A percentile compares a stretch with the other conserved stretches of the same genome.
These are phyloP conservation scores for Drosophila teissieri DNA, from an alignment of 1,140 invertebrate genomes.

Conservation along the genomic window DNA sequence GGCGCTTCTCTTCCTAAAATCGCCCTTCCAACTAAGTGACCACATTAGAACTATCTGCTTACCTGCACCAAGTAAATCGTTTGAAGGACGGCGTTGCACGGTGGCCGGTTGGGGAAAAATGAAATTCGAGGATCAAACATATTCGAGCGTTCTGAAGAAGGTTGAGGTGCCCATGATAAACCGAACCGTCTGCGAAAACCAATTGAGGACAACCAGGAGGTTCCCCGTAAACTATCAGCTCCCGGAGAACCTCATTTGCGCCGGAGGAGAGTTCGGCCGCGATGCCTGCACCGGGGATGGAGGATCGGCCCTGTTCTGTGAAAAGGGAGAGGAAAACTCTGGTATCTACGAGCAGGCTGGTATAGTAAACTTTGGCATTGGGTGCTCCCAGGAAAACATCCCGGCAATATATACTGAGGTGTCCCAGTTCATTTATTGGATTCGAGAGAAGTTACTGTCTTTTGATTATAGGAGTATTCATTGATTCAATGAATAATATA, in stretches of 20 bases:
- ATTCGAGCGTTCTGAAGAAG: constrained; percentile 86
- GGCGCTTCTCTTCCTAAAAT: constrained; percentile 2
- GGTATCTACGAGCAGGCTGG: constrained; percentile 87
- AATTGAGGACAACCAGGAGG: constrained; percentile 84
- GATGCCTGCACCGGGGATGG: constrained; percentile 91
- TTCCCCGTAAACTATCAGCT: constrained; percentile 73
- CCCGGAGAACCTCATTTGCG: constrained; percentile 85
- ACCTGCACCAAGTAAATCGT: not conserved
- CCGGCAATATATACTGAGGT: constrained; percentile 86
- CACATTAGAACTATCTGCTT: constrained; percentile 27
- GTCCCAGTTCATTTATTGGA: constrained; percentile 37
- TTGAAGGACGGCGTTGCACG: not conserved
- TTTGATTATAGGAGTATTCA: not conserved
- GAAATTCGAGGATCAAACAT: not conserved
- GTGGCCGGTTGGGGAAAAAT: constrained; percentile 32
- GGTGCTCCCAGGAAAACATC: constrained; percentile 87
- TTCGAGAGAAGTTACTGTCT: not conserved
- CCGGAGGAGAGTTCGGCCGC: constrained; percentile 89
- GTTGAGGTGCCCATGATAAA: constrained; percentile 86
- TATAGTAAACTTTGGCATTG: constrained; percentile 89
- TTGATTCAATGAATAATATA: no score
- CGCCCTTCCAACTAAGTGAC: not conserved
- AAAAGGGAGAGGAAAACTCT: constrained; percentile 77
- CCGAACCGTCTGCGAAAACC: constrained; percentile 78
- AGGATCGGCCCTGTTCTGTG: constrained; percentile 89